Evolutionary conservation across 2,113 vertebrate genomes (phyloP), one percentile per base, ranked within the genome.

Genomic region (Butastur rufipennis): DNA sequence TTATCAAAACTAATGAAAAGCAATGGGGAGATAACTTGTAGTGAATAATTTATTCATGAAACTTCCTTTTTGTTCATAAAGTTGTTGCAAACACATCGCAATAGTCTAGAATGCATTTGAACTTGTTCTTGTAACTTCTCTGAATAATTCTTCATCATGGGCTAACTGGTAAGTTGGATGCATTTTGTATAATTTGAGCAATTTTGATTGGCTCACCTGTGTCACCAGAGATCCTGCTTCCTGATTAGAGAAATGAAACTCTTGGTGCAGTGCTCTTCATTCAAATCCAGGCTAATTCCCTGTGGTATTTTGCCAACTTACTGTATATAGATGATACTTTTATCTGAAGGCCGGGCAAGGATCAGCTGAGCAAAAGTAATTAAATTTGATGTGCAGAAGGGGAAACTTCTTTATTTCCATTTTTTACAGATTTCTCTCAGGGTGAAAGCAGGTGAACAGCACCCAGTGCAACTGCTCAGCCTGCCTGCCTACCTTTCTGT

Each of bases 21-120:
- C 77, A 83, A 10, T 21, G 47, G 52, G 79, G 59, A 91, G 52
- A 82, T 45, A 71, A 91, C 75, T 86, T 72, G n/a, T 27, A 62
- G 72, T 72, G 90, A 96, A 84, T 91, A 81, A 94, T 86, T 95
- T 92, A 90, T 95, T 96, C 63, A 75, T 62, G 66, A 86, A 90
- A 65, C 45, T 88, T 86, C 19, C n/a, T 82, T 72, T 95, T 90
- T 53, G 47, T 81, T 90, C 68, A 61, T 77, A 81, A 90, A 87
- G 92, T 80, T 78, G 53, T 83, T 86, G 47, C 87, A 94, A 95
- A 70, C 66, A 89, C 82, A 81, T 84, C 67, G 82, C 42, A 83
- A 36, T 62, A 78, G 45, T 74, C 66, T 67, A 34, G 86, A 52
- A 91, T 65, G 47, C 50, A 43, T 95, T 93, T 56, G 84, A 95